phyloP scores from a whole-genome alignment of 2,797 vertebrate species.

The Prunella strophiata region DNA sequence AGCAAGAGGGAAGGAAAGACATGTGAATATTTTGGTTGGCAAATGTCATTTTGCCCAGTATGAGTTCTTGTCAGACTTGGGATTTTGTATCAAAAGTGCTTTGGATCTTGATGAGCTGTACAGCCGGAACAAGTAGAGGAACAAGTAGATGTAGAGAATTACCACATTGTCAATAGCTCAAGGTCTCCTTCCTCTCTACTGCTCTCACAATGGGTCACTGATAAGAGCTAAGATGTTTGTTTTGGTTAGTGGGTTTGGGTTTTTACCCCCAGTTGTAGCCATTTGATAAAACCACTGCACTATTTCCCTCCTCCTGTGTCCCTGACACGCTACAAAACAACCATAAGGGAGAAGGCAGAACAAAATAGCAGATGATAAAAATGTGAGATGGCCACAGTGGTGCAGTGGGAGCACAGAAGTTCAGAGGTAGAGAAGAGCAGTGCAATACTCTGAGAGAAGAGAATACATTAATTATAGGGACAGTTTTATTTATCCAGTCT shows the following conservation, averaged over 20 bases:
- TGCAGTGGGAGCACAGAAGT: background rate
- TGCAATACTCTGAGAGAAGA: background rate
- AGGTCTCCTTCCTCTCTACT: background rate
- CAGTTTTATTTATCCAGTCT: conserved; percentile 44
- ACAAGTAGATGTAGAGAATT: background rate
- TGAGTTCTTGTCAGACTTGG: background rate
- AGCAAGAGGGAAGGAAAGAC: background rate
- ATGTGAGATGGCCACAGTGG: background rate
- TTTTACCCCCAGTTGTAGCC: background rate
- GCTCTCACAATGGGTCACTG: background rate
- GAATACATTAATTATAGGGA: conserved; percentile 1
- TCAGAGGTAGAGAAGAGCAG: background rate
- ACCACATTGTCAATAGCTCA: background rate
- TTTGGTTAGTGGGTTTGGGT: background rate
- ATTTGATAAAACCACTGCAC: background rate
- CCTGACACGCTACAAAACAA: background rate
- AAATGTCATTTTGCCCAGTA: background rate
- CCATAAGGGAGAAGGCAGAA: background rate
- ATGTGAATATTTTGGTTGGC: background rate
- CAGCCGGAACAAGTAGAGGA: background rate
- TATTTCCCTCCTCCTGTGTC: background rate
- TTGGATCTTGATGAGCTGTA: background rate
- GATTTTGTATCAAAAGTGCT: background rate
- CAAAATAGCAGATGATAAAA: conserved; percentile 12
- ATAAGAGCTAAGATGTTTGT: background rate